These are phyloP conservation scores for Pseudochromis fuscus DNA, from an alignment of 2,797 vertebrate species.

Conservation along the genomic window DNA sequence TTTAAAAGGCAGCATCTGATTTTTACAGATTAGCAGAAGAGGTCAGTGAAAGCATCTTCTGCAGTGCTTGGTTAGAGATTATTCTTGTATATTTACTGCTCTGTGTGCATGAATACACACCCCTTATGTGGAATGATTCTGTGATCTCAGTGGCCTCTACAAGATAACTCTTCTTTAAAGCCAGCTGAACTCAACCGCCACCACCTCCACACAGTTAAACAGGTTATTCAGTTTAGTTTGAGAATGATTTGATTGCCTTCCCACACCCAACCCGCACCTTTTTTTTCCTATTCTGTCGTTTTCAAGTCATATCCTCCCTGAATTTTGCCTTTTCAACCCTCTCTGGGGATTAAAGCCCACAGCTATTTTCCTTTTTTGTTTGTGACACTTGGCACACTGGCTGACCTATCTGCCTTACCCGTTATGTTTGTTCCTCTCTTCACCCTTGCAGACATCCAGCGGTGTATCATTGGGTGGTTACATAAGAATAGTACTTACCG, in stretches of 20 bases:
- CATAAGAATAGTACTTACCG: conserved; percentile 66
- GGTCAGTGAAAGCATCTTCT: conserved; percentile 1
- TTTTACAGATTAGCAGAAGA: neutral
- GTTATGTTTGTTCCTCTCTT: conserved; percentile 84
- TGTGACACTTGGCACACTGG: conserved; percentile 80
- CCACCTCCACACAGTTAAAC: conserved; percentile 33
- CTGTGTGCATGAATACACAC: neutral
- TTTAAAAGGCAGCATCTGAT: conserved; percentile 8
- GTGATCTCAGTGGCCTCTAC: conserved; percentile 13
- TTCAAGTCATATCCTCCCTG: conserved; percentile 44
- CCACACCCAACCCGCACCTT: conserved; percentile 42
- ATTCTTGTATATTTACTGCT: conserved; percentile 13
- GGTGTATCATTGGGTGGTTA: conserved; percentile 85
- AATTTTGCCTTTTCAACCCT: conserved; percentile 44
- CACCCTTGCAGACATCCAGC: conserved; percentile 88
- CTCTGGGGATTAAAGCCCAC: conserved; percentile 51
- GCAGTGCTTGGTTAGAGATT: conserved; percentile 5
- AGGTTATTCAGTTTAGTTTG: conserved; percentile 32
- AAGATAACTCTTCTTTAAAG: conserved; percentile 11
- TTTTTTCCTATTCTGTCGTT: conserved; percentile 48
- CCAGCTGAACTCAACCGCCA: conserved; percentile 23
- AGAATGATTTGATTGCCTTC: conserved; percentile 37
- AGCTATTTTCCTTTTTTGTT: conserved; percentile 65
- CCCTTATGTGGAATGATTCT: conserved; percentile 10
- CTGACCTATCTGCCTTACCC: conserved; percentile 83